phyloP scores from a whole-genome alignment of 2,797 vertebrate species.

The Tenualosa thibaudeaui region DNA sequence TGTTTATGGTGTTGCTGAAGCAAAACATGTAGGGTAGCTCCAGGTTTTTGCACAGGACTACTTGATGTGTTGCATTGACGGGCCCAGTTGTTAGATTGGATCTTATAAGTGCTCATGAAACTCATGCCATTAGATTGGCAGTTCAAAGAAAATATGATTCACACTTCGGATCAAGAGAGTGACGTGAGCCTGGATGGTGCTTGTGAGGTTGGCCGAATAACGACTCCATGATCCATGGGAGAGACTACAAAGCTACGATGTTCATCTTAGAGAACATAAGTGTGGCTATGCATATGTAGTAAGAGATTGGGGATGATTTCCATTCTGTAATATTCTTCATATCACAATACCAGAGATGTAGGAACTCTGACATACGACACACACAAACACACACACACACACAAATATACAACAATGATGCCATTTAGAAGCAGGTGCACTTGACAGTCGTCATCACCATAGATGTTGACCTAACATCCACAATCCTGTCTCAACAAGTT shows the following conservation, averaged over 20 bases:
- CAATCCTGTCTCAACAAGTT: too few relatives aligned
- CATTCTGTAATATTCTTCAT: background rate
- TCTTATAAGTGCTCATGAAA: background rate
- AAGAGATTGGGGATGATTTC: background rate
- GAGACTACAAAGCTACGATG: background rate
- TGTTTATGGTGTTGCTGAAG: too few relatives aligned
- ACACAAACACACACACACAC: background rate
- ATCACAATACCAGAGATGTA: background rate
- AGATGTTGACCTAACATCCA: constrained; percentile 48
- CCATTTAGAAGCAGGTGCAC: background rate
- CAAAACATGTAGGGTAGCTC: too few relatives aligned
- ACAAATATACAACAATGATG: constrained; percentile 34
- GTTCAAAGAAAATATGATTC: background rate
- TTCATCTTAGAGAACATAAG: background rate
- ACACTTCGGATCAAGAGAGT: background rate
- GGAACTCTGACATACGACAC: background rate
- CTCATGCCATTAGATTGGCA: background rate
- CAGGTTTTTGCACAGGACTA: too few relatives aligned
- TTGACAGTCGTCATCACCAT: background rate
- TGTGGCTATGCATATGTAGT: background rate
- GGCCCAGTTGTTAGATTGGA: background rate
- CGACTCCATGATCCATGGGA: background rate
- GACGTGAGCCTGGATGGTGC: background rate
- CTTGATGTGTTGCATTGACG: too few relatives aligned
- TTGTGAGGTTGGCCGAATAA: background rate